phyloP scores from a whole-genome alignment of 2,113 vertebrate species.

The Axis porcinus region DNA sequence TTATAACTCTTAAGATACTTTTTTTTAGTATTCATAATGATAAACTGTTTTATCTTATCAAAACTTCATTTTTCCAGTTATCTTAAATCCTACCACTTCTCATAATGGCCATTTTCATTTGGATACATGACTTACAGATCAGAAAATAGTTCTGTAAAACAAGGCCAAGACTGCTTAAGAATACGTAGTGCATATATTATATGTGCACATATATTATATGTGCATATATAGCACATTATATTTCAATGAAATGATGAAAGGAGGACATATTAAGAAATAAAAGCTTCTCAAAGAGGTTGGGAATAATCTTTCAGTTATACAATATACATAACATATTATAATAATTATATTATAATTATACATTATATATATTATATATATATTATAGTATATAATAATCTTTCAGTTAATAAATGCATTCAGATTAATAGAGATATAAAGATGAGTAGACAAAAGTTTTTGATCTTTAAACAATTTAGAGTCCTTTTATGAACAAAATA shows the following conservation, averaged over 20 bases:
- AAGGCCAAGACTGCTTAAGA: background rate
- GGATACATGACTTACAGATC: background rate
- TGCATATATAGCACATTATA: background rate
- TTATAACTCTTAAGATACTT: background rate
- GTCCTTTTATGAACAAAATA: background rate
- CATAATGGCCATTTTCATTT: background rate
- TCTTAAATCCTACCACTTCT: background rate
- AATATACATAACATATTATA: too few relatives aligned
- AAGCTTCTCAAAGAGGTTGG: background rate
- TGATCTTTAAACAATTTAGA: background rate
- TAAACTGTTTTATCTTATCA: background rate
- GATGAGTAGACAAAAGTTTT: background rate
- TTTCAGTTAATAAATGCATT: background rate
- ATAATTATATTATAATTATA: too few relatives aligned
- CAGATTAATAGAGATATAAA: background rate
- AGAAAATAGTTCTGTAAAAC: slow-evolving; percentile 8
- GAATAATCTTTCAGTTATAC: background rate
- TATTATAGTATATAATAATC: background rate
- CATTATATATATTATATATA: too few relatives aligned
- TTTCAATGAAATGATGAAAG: background rate
- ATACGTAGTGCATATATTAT: background rate
- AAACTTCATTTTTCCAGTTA: background rate
- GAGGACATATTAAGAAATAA: background rate
- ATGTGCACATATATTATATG: background rate
- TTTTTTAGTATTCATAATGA: background rate